phyloP scores from a whole-genome alignment of 2,888 invertebrate genomes.

The Bedellia somnulentella region DNA sequence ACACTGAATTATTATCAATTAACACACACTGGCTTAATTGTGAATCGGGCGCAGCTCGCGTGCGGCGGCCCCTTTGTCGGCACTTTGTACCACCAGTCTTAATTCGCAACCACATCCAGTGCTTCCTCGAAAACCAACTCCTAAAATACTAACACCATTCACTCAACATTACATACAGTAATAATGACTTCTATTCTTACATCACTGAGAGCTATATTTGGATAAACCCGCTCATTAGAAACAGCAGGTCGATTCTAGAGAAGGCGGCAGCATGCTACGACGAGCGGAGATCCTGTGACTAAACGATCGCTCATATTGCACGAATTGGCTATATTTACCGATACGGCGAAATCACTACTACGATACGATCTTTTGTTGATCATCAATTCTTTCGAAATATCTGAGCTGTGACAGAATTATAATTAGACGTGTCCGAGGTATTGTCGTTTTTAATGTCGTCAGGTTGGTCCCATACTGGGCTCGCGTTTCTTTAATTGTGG shows the following conservation, averaged over 20 bases:
- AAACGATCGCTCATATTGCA: conserved; percentile 12
- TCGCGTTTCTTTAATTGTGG: conserved; percentile 55
- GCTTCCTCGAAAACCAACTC: conserved; percentile 46
- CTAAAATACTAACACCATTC: conserved; percentile 52
- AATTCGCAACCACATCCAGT: conserved; percentile 33
- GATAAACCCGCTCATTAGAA: not conserved
- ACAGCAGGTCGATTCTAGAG: conserved; percentile 25
- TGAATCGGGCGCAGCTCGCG: conserved; percentile 46
- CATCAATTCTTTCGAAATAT: conserved; percentile 50
- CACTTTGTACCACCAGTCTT: conserved; percentile 25
- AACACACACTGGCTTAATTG: conserved; percentile 59
- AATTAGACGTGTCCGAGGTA: conserved; percentile 57
- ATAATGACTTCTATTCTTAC: conserved; percentile 2
- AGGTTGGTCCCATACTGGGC: conserved; percentile 56
- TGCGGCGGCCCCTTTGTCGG: conserved; percentile 57
- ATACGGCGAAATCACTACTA: no score
- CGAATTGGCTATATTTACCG: conserved; percentile 4
- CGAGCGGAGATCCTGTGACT: conserved; percentile 48
- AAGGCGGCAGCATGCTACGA: conserved; percentile 44
- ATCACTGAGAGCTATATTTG: not conserved
- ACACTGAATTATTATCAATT: conserved; percentile 53
- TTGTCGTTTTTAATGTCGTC: conserved; percentile 17
- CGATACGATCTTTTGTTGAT: no score
- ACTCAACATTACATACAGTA: conserved; percentile 9
- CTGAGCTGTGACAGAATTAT: conserved; percentile 57